A percentile compares a stretch with the other conserved stretches of the same genome.
Conservation (phyloP, 2,797 vertebrate species). For the Epinephelus awoara region DNA sequence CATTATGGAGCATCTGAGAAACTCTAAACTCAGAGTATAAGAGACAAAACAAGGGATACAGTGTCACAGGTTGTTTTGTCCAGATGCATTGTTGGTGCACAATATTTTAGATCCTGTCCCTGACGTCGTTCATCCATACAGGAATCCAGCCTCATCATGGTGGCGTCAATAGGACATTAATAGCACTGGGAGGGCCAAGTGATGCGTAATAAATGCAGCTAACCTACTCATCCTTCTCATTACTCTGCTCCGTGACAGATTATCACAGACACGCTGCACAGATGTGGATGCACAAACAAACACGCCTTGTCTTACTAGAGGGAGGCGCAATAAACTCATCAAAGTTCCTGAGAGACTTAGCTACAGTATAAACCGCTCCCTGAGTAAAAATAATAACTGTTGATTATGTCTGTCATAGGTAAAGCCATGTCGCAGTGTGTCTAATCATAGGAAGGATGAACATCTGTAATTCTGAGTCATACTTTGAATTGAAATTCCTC, state of each 20-base stretch:
- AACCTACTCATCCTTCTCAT: constrained; percentile 36
- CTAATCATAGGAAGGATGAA: background rate
- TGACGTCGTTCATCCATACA: background rate
- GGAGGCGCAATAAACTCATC: constrained; percentile 7
- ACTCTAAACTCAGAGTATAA: too few relatives aligned
- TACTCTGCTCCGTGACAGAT: constrained; percentile 16
- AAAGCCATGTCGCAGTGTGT: background rate
- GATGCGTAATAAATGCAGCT: constrained; percentile 29
- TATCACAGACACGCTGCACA: constrained; percentile 18
- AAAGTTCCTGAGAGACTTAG: constrained; percentile 11
- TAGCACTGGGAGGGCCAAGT: constrained; percentile 11
- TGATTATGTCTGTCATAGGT: background rate
- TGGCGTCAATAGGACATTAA: constrained; percentile 31
- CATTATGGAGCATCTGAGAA: too few relatives aligned
- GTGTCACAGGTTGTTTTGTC: too few relatives aligned
- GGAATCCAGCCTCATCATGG: background rate
- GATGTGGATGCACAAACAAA: constrained; percentile 24
- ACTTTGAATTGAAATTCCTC: constrained; percentile 23
- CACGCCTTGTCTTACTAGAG: constrained; percentile 11
- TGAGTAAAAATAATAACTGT: background rate
- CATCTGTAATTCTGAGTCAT: background rate
- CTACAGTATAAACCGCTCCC: background rate
- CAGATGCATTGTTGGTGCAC: background rate
- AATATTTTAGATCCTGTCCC: background rate
- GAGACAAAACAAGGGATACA: too few relatives aligned